Conservation (phyloP, 1,140 invertebrate genomes). For the Batillaria attramentaria region DNA sequence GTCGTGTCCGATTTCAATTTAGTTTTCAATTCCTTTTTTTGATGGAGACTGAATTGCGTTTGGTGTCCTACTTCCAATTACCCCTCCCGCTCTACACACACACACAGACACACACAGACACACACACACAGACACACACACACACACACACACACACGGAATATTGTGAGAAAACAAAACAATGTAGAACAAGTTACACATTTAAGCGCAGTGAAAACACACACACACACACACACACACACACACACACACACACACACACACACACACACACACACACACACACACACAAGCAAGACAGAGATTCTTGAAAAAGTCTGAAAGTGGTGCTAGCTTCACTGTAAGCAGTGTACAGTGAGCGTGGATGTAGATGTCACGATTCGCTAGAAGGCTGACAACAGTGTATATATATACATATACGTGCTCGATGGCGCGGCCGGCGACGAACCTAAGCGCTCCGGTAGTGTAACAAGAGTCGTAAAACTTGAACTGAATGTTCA, state of each 20-base stretch:
- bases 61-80: too few relatives aligned
- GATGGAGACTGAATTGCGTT: too few relatives aligned
- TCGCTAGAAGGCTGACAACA: background rate
- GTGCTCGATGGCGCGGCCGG: background rate
- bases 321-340: background rate
- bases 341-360: background rate
- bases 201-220: background rate
- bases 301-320: background rate
- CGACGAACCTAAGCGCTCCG: too few relatives aligned
- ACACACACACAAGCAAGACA: background rate
- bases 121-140: slow-evolving; percentile 7
- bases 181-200: background rate
- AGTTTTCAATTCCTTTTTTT: too few relatives aligned
- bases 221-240: background rate
- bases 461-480: background rate
- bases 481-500: background rate
- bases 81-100: too few relatives aligned
- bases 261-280: background rate
- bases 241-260: background rate
- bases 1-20: too few relatives aligned
- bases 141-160: slow-evolving; percentile 7
- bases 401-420: background rate
- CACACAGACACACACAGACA: too few relatives aligned
- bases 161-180: background rate
- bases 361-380: background rate